phyloP scores from a whole-genome alignment of 2,113 vertebrate species.

The Atractosteus spatula region DNA sequence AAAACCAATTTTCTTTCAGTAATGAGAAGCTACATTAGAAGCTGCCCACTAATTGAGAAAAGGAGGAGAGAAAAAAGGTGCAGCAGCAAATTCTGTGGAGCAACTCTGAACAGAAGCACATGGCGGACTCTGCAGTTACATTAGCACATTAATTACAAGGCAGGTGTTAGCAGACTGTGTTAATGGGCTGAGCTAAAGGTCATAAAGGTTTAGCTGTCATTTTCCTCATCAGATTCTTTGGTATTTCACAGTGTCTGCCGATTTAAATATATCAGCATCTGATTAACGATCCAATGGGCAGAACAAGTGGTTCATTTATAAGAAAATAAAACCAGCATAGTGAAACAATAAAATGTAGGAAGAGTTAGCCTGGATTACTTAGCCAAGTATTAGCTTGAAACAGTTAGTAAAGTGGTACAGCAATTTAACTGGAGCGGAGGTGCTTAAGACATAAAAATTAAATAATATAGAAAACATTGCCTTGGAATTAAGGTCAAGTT shows the following conservation, averaged over 20 bases:
- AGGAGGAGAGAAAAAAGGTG: constrained; percentile 17
- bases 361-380: no score
- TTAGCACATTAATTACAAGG: constrained; percentile 72
- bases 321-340: neutral
- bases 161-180: constrained; percentile 59
- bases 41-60: constrained; percentile 58
- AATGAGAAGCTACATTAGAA: constrained; percentile 58
- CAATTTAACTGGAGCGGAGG: no score
- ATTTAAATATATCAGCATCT: constrained; percentile 47
- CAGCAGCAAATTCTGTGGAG: constrained; percentile 36
- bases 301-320: neutral
- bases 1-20: constrained; percentile 66
- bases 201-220: constrained; percentile 55
- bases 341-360: neutral
- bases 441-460: no score
- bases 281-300: constrained; percentile 20
- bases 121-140: constrained; percentile 49
- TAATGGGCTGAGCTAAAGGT: constrained; percentile 66
- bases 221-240: constrained; percentile 52
- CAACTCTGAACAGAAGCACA: constrained; percentile 28
- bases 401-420: no score
- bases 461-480: no score
- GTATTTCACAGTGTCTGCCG: constrained; percentile 49
- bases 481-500: no score
- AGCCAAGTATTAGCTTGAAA: no score